Conservation (phyloP, 1,140 invertebrate genomes). For the Epicauta chinensis region DNA sequence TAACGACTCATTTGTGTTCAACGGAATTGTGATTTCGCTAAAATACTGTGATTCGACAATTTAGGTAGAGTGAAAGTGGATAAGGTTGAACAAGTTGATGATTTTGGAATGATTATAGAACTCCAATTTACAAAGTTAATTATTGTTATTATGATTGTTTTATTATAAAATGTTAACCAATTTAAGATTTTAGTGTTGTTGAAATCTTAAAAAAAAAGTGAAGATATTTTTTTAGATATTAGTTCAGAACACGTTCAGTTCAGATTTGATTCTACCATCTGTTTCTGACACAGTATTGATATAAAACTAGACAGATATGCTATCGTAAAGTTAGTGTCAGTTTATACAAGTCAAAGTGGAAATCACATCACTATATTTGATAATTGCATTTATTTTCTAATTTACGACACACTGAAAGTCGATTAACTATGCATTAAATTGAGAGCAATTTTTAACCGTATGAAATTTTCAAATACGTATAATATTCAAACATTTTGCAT, state of each 20-base stretch:
- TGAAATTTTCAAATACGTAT: no score
- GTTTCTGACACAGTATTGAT: conserved; percentile 10
- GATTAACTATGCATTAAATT: no score
- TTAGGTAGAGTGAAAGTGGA: conserved; percentile 14
- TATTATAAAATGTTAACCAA: neutral
- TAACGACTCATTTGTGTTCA: conserved; percentile 17
- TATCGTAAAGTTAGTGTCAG: conserved; percentile 11
- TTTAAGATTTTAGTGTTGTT: neutral
- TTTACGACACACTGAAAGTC: no score
- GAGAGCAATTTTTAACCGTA: no score
- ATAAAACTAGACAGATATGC: conserved; percentile 12
- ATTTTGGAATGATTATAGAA: conserved; percentile 14
- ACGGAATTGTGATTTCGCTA: conserved; percentile 16
- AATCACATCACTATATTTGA: neutral
- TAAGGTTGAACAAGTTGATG: conserved; percentile 16
- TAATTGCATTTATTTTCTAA: neutral
- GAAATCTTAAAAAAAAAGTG: neutral
- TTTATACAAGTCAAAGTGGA: conserved; percentile 12
- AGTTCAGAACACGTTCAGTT: conserved; percentile 13
- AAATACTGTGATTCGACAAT: conserved; percentile 17
- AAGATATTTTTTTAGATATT: conserved; percentile 2
- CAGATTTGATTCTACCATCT: conserved; percentile 16
- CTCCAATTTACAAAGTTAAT: conserved; percentile 10
- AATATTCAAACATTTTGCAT: conserved; percentile 5
- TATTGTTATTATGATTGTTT: conserved; percentile 5